phyloP scores from a whole-genome alignment of 2,113 vertebrate species.

The Balaeniceps rex region DNA sequence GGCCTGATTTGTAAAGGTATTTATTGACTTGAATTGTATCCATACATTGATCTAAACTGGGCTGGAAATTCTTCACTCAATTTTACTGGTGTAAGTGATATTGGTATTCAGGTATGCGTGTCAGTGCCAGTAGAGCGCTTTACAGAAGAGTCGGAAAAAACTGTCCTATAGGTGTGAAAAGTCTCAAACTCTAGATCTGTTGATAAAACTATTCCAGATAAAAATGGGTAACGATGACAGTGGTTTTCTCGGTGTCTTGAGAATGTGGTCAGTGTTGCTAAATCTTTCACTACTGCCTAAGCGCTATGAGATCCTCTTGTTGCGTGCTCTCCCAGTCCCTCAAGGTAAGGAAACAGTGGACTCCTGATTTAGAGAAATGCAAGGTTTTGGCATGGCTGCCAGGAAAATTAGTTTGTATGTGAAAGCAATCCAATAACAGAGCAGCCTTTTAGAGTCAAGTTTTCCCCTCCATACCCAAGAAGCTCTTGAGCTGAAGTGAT shows the following conservation, averaged over 20 bases:
- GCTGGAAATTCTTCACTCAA: not conserved
- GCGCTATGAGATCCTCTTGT: accelerated
- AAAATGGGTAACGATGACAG: not conserved
- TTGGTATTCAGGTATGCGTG: not conserved
- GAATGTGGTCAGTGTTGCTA: not conserved
- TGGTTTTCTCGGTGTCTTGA: not conserved
- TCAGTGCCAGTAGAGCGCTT: not conserved
- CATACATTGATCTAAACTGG: not conserved
- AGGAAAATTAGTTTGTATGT: not conserved
- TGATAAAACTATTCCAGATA: not conserved
- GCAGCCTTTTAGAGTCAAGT: not conserved
- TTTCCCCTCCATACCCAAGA: not conserved
- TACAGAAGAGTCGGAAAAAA: not conserved
- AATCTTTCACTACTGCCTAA: not conserved
- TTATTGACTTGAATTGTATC: not conserved
- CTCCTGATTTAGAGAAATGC: not conserved
- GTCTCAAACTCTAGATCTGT: not conserved
- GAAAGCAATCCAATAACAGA: not conserved
- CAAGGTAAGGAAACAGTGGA: not conserved
- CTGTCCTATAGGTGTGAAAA: not conserved
- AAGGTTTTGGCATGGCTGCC: not conserved
- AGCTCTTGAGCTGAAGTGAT: not conserved
- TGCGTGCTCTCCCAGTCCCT: not conserved
- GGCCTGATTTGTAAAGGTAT: not conserved
- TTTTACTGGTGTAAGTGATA: not conserved